Base-by-base conservation (phyloP, 2,797 vertebrate genomes). In the Pseudopleuronectes americanus region DNA sequence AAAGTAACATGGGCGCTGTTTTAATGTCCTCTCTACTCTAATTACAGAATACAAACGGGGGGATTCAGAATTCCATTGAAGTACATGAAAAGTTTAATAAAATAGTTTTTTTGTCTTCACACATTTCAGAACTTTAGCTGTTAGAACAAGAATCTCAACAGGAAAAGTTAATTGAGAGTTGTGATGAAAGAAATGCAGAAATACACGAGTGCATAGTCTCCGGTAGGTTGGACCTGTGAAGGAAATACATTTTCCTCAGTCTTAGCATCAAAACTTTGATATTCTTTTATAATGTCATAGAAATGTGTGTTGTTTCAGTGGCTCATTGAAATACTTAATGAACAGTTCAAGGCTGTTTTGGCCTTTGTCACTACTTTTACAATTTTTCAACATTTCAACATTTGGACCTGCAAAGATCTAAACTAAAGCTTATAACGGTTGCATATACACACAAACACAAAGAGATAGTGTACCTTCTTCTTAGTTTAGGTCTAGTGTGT, bases 11-110 rank as follows among this genome's bases (percentile, higher is more conserved):
- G 41, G 71, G 68, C 58, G 47, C 81, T n/a, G 23, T 63, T 88
- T 87, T 74, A 81, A 87, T 84, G 47, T 64, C 69, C 41, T 56
- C 19, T 57, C 64, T 88, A 79, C 31, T 55, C 86, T 89, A 84
- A 84, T 79, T 78, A 71, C 71, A 55, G 58, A 81, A 75, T 79
- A 74, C 60, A 76, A 79, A 87, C 80, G 62, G 53, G 21, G 66
- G 59, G 59, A 62, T 13, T 74, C 49, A 9, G 36, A 76, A 57
- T 73, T 57, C 28, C 12, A 58, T 24, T 71, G 13, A 68, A 71
- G 38, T 53, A 43, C 33, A 64, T 54, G n/a, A 51, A 78, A 68
- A 54, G 57, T 76, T 67, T 55, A 45, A 71, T 48, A 13, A 54
- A 65, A 53, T 12, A 28, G 60, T 24, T 60, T 0, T 26, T 54